Conservation (phyloP, 2,113 vertebrate species). For the Corythaeola cristata region DNA sequence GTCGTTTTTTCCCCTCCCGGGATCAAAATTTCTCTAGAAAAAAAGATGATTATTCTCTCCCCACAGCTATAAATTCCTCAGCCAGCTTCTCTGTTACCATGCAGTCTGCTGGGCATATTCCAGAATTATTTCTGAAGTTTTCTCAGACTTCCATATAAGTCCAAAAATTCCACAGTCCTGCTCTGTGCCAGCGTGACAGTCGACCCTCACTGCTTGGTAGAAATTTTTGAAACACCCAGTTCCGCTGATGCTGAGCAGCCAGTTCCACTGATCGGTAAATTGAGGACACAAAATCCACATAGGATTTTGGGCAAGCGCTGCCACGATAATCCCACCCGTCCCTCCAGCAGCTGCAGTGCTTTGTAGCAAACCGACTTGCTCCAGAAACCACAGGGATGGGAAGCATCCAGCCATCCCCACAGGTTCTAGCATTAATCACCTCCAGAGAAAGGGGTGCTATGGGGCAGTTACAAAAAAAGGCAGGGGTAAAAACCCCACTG, state of each 20-base stretch:
- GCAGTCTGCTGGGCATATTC: constrained; percentile 50
- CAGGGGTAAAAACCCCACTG: accelerated
- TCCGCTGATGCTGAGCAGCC: neutral
- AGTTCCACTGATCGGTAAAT: neutral
- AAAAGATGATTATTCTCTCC: constrained; percentile 12
- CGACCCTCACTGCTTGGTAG: neutral
- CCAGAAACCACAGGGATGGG: neutral
- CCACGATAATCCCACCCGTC: neutral
- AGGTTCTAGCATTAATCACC: accelerated
- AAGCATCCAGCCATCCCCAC: neutral
- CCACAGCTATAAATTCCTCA: constrained; percentile 47
- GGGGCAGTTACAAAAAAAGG: neutral
- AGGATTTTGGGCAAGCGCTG: neutral
- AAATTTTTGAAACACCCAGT: neutral
- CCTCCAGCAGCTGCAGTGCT: neutral
- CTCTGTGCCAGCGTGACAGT: neutral
- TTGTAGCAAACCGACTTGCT: neutral
- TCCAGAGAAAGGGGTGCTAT: neutral
- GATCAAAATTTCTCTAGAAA: constrained; percentile 21
- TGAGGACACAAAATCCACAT: neutral
- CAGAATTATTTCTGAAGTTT: constrained; percentile 57
- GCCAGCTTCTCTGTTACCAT: constrained; percentile 26
- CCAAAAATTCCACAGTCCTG: neutral
- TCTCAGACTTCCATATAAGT: constrained; percentile 66
- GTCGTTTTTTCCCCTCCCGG: neutral